Base-by-base conservation (phyloP, 2,888 invertebrate genomes). In the Eurytoma adleriae region DNA sequence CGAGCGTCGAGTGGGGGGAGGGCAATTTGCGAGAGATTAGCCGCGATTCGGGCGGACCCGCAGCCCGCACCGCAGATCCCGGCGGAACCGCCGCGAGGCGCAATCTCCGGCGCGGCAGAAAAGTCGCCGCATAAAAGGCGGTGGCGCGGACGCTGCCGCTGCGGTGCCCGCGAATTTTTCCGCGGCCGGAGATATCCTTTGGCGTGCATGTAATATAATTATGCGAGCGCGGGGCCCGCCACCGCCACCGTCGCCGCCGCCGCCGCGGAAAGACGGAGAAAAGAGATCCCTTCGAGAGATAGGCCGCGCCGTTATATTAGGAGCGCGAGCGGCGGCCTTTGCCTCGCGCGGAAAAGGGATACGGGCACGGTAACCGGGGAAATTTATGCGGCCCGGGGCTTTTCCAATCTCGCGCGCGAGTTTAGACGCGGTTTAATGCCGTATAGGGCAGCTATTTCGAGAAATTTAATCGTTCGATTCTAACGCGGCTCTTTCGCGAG, bases 201-300 rank as follows among this genome's bases (percentile, higher is more conserved):
- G 16, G n/a, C 40, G 14, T 67, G 4, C 30, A 68, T 68, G 68
- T 20, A 75, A 75, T 68, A 75, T 75, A 75, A 75, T 75, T 75
- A 68, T 40, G 54, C 30, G 54, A 27, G 73, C 56, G 66, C 13
- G 64, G n/a, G 18, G 62, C 30, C 12, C 20, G 20, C 20, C n/a
- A 54, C 73, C 13, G 64, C 54, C 14, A 30, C 72, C 24, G 24
- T 24, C 13, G 64, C 54, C 14, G 56, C 72, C 14, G 56, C 72
- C 13, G 54, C 71, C 40, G 71, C 71, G 50, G 40, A 64, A 10
- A 24, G 66, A n/a, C 7, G n/a, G 24, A 20, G 66, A 20, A 48
- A 48, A 14, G 24, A 30, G 70, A 71, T 71, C 71, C 71, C 61
- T 71, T 71, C 50, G 50, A 16, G 10, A 52, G 64, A 64, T 73